Evolutionary conservation across 2,888 invertebrate species (phyloP).

Genomic region (Harpalus rubripes): DNA sequence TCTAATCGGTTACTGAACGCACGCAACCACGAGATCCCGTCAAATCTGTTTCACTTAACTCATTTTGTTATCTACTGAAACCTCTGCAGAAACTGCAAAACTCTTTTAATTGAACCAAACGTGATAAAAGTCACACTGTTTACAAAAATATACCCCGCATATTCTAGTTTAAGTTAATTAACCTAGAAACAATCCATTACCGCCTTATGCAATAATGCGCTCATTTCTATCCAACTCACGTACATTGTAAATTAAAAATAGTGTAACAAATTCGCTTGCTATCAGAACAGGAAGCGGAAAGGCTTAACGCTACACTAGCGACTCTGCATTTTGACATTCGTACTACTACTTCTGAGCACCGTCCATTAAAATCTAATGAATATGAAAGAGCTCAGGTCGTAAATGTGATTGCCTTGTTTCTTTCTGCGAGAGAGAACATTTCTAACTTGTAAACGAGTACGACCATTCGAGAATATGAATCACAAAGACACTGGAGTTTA

Average conservation of each 20-base stretch:
- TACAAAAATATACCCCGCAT: background rate
- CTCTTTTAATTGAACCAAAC: too few species aligned
- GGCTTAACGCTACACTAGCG: slow-evolving; percentile 12
- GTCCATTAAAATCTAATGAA: slow-evolving; percentile 61
- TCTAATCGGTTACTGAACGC: too few species aligned
- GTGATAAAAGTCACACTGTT: too few species aligned
- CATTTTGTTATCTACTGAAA: too few species aligned
- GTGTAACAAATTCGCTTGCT: slow-evolving; percentile 38
- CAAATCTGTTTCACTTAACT: too few species aligned
- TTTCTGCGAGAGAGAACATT: background rate
- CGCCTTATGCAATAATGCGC: background rate
- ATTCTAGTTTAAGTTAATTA: background rate
- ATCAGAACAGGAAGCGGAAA: slow-evolving; percentile 58
- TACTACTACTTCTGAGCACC: slow-evolving; percentile 17
- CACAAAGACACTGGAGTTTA: too few species aligned
- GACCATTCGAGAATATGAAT: too few species aligned
- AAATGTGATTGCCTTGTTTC: background rate
- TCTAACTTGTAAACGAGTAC: background rate
- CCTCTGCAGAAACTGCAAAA: too few species aligned
- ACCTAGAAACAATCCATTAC: background rate
- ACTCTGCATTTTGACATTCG: slow-evolving; percentile 49
- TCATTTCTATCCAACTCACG: slow-evolving; percentile 5
- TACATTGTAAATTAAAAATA: background rate
- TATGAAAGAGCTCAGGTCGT: slow-evolving; percentile 42
- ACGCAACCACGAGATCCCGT: too few species aligned